A percentile compares a stretch with the other conserved stretches of the same genome.
Evolutionary conservation across 2,888 invertebrate genomes (phyloP).

Genomic region (Clunio marinus): DNA sequence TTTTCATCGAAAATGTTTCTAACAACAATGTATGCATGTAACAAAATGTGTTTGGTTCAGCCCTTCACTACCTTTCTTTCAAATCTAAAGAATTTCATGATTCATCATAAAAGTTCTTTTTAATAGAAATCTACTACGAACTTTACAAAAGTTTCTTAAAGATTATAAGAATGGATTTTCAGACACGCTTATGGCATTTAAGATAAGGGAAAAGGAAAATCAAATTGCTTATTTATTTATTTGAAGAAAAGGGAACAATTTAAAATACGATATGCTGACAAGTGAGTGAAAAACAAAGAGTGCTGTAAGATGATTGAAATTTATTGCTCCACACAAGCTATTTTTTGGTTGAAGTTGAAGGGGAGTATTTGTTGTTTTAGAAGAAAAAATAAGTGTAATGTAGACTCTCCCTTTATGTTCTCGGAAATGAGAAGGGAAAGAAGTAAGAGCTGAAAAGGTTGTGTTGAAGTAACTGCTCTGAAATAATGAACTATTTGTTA

Average conservation of each 20-base stretch:
- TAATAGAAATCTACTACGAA: background rate
- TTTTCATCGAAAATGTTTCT: too few relatives aligned
- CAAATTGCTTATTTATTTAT: conserved; percentile 23
- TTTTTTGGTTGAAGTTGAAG: background rate
- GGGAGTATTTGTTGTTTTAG: too few relatives aligned
- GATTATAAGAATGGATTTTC: too few relatives aligned
- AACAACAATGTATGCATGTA: too few relatives aligned
- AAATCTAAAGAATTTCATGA: background rate
- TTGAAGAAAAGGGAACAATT: conserved; percentile 11
- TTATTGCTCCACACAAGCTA: conserved; percentile 16
- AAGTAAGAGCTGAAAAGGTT: too few relatives aligned
- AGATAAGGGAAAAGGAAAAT: too few relatives aligned
- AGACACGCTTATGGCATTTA: too few relatives aligned
- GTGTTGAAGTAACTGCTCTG: background rate
- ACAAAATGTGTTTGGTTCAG: too few relatives aligned
- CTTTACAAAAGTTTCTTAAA: too few relatives aligned
- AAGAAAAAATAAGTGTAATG: background rate
- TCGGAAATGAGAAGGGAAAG: background rate
- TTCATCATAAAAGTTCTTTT: background rate
- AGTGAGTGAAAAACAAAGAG: conserved; percentile 12
- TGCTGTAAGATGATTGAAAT: conserved; percentile 33
- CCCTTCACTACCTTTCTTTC: background rate
- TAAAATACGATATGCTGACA: conserved; percentile 26
- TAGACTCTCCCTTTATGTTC: background rate
- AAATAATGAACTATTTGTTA: conserved; percentile 30